Base-by-base conservation (phyloP, 1,140 invertebrate species). In the Phenacoccus solenopsis region DNA sequence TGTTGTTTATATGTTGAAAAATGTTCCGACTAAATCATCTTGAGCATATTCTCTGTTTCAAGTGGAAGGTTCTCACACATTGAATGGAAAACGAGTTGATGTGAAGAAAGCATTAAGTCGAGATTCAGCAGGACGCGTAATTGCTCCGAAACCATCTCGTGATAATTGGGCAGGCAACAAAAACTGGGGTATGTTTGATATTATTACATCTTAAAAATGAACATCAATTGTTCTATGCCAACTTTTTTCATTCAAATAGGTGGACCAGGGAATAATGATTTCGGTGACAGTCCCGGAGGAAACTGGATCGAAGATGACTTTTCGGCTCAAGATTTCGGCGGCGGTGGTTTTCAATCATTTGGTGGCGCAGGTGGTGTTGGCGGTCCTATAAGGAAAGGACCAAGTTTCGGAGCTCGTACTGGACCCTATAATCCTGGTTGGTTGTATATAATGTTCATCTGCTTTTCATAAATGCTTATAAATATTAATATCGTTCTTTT, bases 71-170 rank as follows among this genome's bases (percentile, higher is more conserved):
- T 75, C 77, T 30, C 78, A 80, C 57, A 75, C 73, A 28, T 73
- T 80, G n/a, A 76, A 76, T 59, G 78, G 78, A 10, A 76, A 77
- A 56, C 71, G 76, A 32, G 74, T 79, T 13, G 79, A 80, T 72
- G 79, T 80, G 3, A 80, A 80, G 59, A 80, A 80, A 75, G 79
- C 79, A 1, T 70, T 80, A 21, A 79, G 76, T 69, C 74, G 75
- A 27, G 79, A 80, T 22, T 72, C 79, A 78, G 78, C 74, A 74
- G 68, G 77, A 76, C 72, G 74, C 75, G 73, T 74, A 74, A 69
- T 71, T 16, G 72, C 72, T 20, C 61, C 70, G 10, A 68, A 73
- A 10, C 67, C 70, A 20, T 67, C 72, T 38, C 67, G 72, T 12
- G 68, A 70, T 1, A 38, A 38, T 28, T 35, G 61, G 1, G 74